Percentiles rank a stretch among this genome's conserved stretches.
Conservation (phyloP, 2,888 invertebrate genomes). For the Lasioglossum malachurum region DNA sequence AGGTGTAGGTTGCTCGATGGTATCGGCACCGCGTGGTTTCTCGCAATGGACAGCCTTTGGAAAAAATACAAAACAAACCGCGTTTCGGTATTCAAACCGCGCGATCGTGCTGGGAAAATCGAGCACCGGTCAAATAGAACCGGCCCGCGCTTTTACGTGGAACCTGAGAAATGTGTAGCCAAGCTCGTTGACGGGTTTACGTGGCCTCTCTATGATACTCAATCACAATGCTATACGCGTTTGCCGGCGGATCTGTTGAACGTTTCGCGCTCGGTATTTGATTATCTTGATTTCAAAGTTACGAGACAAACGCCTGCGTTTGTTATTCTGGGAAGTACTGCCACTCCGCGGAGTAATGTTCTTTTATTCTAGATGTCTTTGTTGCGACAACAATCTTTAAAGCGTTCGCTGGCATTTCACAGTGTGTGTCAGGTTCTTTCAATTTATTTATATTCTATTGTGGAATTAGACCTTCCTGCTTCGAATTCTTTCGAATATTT, state of each 20-base stretch:
- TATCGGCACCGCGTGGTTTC: slow-evolving; percentile 51
- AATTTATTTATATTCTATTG: not conserved
- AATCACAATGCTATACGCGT: slow-evolving; percentile 2
- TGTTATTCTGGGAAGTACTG: not conserved
- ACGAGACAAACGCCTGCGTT: slow-evolving; percentile 1
- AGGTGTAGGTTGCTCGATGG: slow-evolving; percentile 33
- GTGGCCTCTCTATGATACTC: slow-evolving; percentile 1
- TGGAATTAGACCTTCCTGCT: not conserved
- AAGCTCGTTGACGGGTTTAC: slow-evolving; percentile 20
- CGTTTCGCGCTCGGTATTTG: not conserved
- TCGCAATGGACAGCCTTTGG: slow-evolving; percentile 45
- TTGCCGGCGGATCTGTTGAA: slow-evolving; percentile 4
- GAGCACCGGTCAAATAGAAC: slow-evolving; percentile 39
- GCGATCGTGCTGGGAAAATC: slow-evolving; percentile 56
- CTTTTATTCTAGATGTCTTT: not conserved
- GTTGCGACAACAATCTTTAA: not conserved
- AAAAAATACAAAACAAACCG: slow-evolving; percentile 10
- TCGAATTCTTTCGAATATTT: not conserved
- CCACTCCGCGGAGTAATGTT: not conserved
- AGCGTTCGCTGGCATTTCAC: not conserved
- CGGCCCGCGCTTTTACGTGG: slow-evolving; percentile 12
- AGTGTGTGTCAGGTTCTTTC: not conserved
- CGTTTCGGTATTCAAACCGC: slow-evolving; percentile 61
- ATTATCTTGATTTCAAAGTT: slow-evolving; percentile 8
- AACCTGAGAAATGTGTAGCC: slow-evolving; percentile 34